Evolutionary conservation across 2,888 invertebrate genomes (phyloP).

Genomic region (Drosophila neotestacea): DNA sequence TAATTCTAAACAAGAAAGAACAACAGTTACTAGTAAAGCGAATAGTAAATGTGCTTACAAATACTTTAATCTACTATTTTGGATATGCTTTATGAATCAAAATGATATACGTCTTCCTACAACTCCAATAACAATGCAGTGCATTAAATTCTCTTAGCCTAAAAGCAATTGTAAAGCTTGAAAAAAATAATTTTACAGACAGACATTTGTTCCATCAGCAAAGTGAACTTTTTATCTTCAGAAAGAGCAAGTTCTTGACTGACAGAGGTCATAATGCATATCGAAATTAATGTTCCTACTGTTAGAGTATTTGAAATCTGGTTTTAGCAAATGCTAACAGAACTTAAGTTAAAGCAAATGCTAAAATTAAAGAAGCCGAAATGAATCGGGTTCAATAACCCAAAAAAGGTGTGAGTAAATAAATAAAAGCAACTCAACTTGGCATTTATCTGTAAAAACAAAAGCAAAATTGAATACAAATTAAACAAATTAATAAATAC

Average conservation of each 20-base stretch:
- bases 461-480: neutral
- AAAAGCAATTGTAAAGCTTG: too few species aligned
- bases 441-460: neutral
- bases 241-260: neutral
- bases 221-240: neutral
- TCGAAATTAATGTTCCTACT: neutral
- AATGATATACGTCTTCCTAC: too few species aligned
- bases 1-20: neutral
- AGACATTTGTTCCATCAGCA: neutral
- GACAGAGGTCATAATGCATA: neutral
- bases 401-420: constrained; percentile 1
- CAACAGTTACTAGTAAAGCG: neutral
- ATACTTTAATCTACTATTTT: neutral
- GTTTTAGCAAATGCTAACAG: constrained; percentile 16
- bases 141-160: too few species aligned
- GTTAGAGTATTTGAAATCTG: constrained; percentile 5
- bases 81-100: too few species aligned
- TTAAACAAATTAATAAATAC: constrained; percentile 3
- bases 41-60: neutral
- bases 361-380: constrained; percentile 9
- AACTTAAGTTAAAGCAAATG: constrained; percentile 6
- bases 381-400: constrained; percentile 34
- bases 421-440: neutral
- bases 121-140: too few species aligned
- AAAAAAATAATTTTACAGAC: too few species aligned